A percentile compares a stretch with the other conserved stretches of the same genome.
Evolutionary conservation across 1,140 invertebrate genomes (phyloP).

Genomic region (Drosophila malerkotliana): DNA sequence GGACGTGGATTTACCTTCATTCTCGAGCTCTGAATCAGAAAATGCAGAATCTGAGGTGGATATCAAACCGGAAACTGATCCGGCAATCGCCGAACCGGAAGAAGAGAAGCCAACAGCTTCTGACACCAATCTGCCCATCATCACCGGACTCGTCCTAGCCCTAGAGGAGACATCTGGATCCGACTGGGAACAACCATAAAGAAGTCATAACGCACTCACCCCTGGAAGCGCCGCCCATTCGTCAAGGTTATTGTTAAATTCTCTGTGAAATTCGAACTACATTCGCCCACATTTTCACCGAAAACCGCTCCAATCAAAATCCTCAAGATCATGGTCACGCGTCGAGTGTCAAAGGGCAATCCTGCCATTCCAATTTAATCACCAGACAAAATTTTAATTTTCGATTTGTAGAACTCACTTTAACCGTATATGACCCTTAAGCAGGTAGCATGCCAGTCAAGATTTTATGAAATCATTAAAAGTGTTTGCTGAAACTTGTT

Average conservation of each 20-base stretch:
- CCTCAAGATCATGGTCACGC: not conserved
- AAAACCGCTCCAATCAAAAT: not conserved
- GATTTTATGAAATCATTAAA: not conserved
- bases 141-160: not conserved
- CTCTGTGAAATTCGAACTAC: not conserved
- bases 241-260: not conserved
- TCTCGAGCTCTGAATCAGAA: too few species aligned
- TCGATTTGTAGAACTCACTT: not conserved
- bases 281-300: not conserved
- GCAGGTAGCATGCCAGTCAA: not conserved
- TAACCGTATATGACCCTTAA: slow-evolving; percentile 6
- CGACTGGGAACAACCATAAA: not conserved
- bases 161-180: not conserved
- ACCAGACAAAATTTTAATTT: not conserved
- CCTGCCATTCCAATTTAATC: not conserved
- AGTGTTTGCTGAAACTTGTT: not conserved
- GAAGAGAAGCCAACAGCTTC: not conserved
- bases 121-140: not conserved
- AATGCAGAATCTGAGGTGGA: too few species aligned
- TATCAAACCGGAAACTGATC: too few species aligned
- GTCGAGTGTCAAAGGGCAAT: too few species aligned
- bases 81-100: too few species aligned
- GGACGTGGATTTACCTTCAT: not conserved
- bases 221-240: not conserved
- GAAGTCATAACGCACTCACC: not conserved